A percentile compares a stretch with the other conserved stretches of the same genome.
Conservation (phyloP, 2,113 vertebrate species). For the Andinoacara biseriatus region DNA sequence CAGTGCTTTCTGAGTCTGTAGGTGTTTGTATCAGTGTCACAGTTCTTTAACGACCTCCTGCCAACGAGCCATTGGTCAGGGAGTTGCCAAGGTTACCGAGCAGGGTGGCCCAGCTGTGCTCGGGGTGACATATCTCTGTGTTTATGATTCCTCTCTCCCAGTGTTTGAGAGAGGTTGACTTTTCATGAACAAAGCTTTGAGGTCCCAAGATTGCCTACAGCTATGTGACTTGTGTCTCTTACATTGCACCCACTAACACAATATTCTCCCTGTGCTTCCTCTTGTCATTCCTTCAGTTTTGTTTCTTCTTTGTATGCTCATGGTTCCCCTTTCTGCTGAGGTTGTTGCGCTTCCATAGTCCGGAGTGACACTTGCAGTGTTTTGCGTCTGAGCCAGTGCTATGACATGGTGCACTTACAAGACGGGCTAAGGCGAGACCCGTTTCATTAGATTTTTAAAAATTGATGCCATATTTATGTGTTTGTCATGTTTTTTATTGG, state of each 20-base stretch:
- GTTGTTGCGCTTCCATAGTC: slow-evolving; percentile 12
- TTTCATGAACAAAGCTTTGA: slow-evolving; percentile 44
- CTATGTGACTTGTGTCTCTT: slow-evolving; percentile 38
- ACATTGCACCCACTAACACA: background rate
- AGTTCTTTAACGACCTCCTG: slow-evolving; percentile 52
- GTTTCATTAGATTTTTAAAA: slow-evolving; percentile 44
- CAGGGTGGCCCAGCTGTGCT: slow-evolving; percentile 57
- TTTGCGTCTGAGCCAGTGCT: slow-evolving; percentile 6
- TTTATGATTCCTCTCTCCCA: slow-evolving; percentile 31
- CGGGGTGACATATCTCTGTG: slow-evolving; percentile 37
- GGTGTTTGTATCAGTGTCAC: slow-evolving; percentile 45
- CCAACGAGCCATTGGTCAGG: slow-evolving; percentile 60
- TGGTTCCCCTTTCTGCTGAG: slow-evolving; percentile 5
- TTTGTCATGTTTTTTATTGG: slow-evolving; percentile 63
- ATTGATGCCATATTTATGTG: slow-evolving; percentile 48
- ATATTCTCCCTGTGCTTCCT: slow-evolving; percentile 7
- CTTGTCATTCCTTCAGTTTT: slow-evolving; percentile 14
- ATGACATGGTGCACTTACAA: slow-evolving; percentile 2
- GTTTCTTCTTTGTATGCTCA: background rate
- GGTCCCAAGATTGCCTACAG: slow-evolving; percentile 39
- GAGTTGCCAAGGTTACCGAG: slow-evolving; percentile 73
- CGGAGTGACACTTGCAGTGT: background rate
- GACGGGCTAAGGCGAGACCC: background rate
- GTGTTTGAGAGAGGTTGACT: slow-evolving; percentile 17
- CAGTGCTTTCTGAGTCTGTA: background rate